These are phyloP conservation scores for Oscheius sp. DNA, from an alignment of 2,888 invertebrate genomes.

Conservation along the genomic window DNA sequence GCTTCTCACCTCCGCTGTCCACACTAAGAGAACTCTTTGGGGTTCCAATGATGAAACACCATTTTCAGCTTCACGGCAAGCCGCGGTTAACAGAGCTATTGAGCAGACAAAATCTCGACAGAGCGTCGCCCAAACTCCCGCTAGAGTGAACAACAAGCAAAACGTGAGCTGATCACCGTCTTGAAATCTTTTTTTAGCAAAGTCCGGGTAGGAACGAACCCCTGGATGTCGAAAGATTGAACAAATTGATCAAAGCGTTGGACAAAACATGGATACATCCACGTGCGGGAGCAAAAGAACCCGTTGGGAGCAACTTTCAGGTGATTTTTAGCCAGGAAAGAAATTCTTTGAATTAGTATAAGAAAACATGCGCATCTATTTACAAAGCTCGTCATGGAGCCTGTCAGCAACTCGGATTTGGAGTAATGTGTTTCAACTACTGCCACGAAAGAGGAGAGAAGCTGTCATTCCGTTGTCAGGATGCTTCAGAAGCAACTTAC, in stretches of 20 bases:
- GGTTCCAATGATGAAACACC: background rate
- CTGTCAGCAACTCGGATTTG: slow-evolving; percentile 67
- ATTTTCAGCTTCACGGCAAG: slow-evolving; percentile 48
- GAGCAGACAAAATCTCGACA: slow-evolving; percentile 55
- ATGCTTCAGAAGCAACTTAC: slow-evolving; percentile 63
- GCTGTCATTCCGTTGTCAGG: slow-evolving; percentile 63
- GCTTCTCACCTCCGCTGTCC: slow-evolving; percentile 26
- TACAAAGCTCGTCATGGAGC: slow-evolving; percentile 68
- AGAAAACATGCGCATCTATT: slow-evolving; percentile 68
- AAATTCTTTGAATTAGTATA: slow-evolving; percentile 49
- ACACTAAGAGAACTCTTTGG: background rate
- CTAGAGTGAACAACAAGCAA: slow-evolving; percentile 30
- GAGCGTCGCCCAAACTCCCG: slow-evolving; percentile 37
- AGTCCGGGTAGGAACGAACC: slow-evolving; percentile 53
- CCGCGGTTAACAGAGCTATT: slow-evolving; percentile 50
- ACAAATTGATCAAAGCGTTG: slow-evolving; percentile 55
- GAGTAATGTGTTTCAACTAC: slow-evolving; percentile 70
- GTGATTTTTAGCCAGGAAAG: slow-evolving; percentile 23
- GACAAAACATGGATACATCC: slow-evolving; percentile 68
- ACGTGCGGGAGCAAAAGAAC: slow-evolving; percentile 59
- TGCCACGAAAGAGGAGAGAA: slow-evolving; percentile 67
- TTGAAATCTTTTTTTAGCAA: background rate
- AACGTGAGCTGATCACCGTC: background rate
- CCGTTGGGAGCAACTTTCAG: slow-evolving; percentile 68
- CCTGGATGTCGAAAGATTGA: slow-evolving; percentile 61